Conservation (phyloP, 1,140 invertebrate species). For the Hyposmocoma kahamanoa region DNA sequence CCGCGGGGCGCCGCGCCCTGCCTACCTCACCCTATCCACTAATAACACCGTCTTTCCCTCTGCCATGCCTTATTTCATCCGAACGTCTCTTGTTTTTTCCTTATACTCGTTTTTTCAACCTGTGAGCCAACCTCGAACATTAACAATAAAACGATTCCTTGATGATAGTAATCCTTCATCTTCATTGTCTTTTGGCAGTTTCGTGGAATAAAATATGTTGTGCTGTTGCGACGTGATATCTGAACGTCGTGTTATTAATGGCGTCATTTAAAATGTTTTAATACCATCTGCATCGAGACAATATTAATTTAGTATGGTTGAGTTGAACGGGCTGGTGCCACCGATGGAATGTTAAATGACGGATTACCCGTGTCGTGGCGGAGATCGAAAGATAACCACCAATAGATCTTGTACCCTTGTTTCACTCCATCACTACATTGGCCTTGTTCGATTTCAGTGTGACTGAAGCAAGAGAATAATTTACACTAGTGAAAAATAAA, state of each 20-base stretch:
- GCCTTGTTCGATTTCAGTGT: too few species aligned
- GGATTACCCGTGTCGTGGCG: constrained; percentile 58
- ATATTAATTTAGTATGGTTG: constrained; percentile 71
- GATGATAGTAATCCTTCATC: constrained; percentile 71
- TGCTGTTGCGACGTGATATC: constrained; percentile 63
- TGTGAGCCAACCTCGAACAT: constrained; percentile 50
- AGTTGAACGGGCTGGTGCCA: constrained; percentile 61
- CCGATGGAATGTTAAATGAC: constrained; percentile 69
- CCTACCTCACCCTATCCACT: constrained; percentile 41
- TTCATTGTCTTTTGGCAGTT: constrained; percentile 73
- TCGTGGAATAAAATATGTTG: constrained; percentile 70
- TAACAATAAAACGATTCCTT: constrained; percentile 64
- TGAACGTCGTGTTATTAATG: constrained; percentile 70
- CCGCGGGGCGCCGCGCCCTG: constrained; percentile 69
- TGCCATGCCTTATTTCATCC: constrained; percentile 68
- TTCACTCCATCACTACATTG: too few species aligned
- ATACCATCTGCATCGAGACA: constrained; percentile 67
- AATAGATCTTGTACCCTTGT: constrained; percentile 33
- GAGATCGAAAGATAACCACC: constrained; percentile 57
- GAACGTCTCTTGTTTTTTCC: constrained; percentile 59
- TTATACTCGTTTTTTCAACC: constrained; percentile 47
- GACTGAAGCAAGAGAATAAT: too few species aligned
- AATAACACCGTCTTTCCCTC: constrained; percentile 67
- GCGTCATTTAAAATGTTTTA: constrained; percentile 72
- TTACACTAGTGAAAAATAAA: too few species aligned